Conservation (phyloP, 1,140 invertebrate genomes). For the Trichonephila clavipes region DNA sequence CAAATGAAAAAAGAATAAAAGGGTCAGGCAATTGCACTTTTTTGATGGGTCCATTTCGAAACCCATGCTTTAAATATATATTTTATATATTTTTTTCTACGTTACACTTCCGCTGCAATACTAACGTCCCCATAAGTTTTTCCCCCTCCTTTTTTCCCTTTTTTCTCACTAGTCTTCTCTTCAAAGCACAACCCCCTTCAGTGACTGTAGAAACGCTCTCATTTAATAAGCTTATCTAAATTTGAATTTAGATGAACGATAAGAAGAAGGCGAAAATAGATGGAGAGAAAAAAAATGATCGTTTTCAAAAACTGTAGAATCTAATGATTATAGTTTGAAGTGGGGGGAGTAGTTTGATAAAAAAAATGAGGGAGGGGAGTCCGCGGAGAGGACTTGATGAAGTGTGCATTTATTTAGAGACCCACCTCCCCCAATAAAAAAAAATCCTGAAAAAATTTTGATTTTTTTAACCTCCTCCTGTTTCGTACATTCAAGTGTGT, state of each 20-base stretch:
- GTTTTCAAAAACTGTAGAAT: conserved; percentile 73
- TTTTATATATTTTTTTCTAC: conserved; percentile 39
- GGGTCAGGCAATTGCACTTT: conserved; percentile 69
- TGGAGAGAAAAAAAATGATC: conserved; percentile 43
- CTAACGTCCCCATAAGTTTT: conserved; percentile 43
- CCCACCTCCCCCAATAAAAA: conserved; percentile 29
- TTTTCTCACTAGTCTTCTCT: background rate
- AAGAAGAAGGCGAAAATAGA: conserved; percentile 43
- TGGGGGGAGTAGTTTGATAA: conserved; percentile 57
- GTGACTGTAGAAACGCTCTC: conserved; percentile 33
- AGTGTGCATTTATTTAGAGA: conserved; percentile 71
- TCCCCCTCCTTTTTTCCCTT: background rate
- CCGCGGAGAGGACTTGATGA: conserved; percentile 50
- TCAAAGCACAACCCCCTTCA: conserved; percentile 5
- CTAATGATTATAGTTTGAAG: conserved; percentile 76
- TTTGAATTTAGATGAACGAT: conserved; percentile 77
- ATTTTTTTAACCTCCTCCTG: conserved; percentile 3
- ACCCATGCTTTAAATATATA: conserved; percentile 60
- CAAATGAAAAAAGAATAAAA: conserved; percentile 64
- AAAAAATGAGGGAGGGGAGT: background rate
- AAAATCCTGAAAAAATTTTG: background rate
- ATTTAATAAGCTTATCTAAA: conserved; percentile 77
- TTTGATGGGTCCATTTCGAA: conserved; percentile 63
- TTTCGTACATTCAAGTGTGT: conserved; percentile 38
- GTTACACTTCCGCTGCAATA: conserved; percentile 9